Evolutionary conservation across 2,888 invertebrate species (phyloP).

Genomic region (Diaperis boleti): DNA sequence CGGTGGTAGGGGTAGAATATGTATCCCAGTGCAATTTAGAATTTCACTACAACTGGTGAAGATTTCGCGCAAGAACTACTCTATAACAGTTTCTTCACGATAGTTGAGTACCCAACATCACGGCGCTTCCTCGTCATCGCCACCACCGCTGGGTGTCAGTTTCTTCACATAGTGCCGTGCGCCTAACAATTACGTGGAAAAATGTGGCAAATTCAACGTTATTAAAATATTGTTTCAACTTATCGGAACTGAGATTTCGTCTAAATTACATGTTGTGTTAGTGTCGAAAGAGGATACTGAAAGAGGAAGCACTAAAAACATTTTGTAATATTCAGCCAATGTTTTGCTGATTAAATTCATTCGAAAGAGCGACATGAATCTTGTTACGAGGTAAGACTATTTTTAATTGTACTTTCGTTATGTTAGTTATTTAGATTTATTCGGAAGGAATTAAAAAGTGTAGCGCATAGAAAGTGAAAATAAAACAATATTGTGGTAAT

Average conservation of each 20-base stretch:
- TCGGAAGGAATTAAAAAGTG: slow-evolving; percentile 43
- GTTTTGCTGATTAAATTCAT: slow-evolving; percentile 41
- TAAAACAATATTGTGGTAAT: not conserved
- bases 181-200: slow-evolving; percentile 18
- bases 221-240: slow-evolving; percentile 11
- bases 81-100: slow-evolving; percentile 38
- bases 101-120: slow-evolving; percentile 29
- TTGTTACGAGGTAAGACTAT: slow-evolving; percentile 31
- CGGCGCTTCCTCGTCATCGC: slow-evolving; percentile 19
- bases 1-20: slow-evolving; percentile 55
- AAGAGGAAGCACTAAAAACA: slow-evolving; percentile 49
- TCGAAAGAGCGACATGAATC: slow-evolving; percentile 41
- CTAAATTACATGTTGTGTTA: slow-evolving; percentile 44
- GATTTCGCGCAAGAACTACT: slow-evolving; percentile 45
- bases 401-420: slow-evolving; percentile 34
- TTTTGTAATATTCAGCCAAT: slow-evolving; percentile 48
- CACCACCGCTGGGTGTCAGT: slow-evolving; percentile 31
- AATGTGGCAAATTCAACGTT: slow-evolving; percentile 30
- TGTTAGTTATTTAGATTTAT: slow-evolving; percentile 40
- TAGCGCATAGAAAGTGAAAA: slow-evolving; percentile 37
- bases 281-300: slow-evolving; percentile 51
- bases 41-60: slow-evolving; percentile 49
- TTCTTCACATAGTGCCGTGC: slow-evolving; percentile 22
- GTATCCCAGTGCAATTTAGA: slow-evolving; percentile 54
- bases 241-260: slow-evolving; percentile 21